phyloP scores from a whole-genome alignment of 2,888 invertebrate genomes.

The Ectropis crepuscularia region DNA sequence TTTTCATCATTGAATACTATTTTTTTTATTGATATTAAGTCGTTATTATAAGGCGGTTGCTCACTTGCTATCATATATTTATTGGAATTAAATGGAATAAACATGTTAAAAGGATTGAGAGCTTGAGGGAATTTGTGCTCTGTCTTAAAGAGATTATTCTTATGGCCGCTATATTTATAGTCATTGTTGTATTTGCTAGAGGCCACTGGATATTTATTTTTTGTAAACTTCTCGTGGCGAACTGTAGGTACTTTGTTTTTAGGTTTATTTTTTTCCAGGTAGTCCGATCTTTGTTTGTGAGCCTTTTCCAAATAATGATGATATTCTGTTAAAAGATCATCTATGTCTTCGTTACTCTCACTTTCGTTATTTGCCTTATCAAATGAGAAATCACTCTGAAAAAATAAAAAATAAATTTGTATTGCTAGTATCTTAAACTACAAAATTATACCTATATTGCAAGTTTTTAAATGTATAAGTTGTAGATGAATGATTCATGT shows the following conservation, averaged over 20 bases:
- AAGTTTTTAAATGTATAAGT: background rate
- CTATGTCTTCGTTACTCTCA: slow-evolving; percentile 71
- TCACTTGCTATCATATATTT: slow-evolving; percentile 50
- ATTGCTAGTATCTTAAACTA: background rate
- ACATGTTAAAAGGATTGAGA: slow-evolving; percentile 60
- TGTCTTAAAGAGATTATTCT: slow-evolving; percentile 52
- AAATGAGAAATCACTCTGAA: slow-evolving; percentile 59
- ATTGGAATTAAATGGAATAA: slow-evolving; percentile 58
- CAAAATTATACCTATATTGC: no score
- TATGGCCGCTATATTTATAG: slow-evolving; percentile 37
- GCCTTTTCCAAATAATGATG: slow-evolving; percentile 74
- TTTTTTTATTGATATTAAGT: slow-evolving; percentile 45
- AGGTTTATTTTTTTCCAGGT: slow-evolving; percentile 62
- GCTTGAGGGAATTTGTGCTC: slow-evolving; percentile 47
- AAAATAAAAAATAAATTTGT: slow-evolving; percentile 3
- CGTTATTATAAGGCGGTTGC: slow-evolving; percentile 39
- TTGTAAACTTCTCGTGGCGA: slow-evolving; percentile 63
- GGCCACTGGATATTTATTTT: slow-evolving; percentile 44
- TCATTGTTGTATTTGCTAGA: slow-evolving; percentile 50
- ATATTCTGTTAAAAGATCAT: slow-evolving; percentile 72
- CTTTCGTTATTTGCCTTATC: slow-evolving; percentile 60
- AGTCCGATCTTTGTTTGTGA: slow-evolving; percentile 66
- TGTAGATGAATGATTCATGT: background rate
- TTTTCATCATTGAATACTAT: slow-evolving; percentile 48
- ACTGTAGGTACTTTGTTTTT: slow-evolving; percentile 73